Evolutionary conservation across 2,113 vertebrate species (phyloP), one percentile per base, ranked within the genome.

Genomic region (Procavia capensis): DNA sequence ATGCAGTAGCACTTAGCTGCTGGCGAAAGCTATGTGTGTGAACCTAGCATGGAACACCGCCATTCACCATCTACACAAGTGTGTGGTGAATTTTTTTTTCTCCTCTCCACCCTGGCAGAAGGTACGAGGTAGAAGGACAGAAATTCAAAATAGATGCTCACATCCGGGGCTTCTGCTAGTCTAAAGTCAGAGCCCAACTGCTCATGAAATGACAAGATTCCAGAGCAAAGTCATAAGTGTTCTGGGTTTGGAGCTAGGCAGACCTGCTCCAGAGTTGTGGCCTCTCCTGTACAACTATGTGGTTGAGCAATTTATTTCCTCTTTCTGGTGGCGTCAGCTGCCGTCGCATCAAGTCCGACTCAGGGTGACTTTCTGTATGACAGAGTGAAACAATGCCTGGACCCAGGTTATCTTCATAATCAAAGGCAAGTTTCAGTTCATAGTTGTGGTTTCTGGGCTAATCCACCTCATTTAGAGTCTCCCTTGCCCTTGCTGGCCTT

Each of bases 191-290:
- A 94, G 41, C 19, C 59, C 8, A 11, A n/a, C 31, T 25, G 45
- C 3, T 88, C 68, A 81, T 63, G 91, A 83, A 29, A 81, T 39
- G 6, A 41, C 76, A 66, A 72, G 29, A 20, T 20, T 16, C 4
- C 0, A n/a, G 64, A 54, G n/a, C 5, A 34, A 24, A 72, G 50
- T 1, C 0, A 0, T 1, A 6, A 45, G 78, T 45, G 29, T 27
- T 0, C 4, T 34, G 20, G 8, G 6, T 39, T 9, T 36, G 82
- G 82, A 57, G 50, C 13, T 39, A 10, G 45, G 59, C 9, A 0
- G 54, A 13, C 17, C 10, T 36, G 20, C 0, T 0, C 9, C 27
- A 9, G 36, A 1, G 31, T n/a, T 13, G 3, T 31, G 7, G 14
- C 0, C 5, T 41, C 31, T 3, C 10, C n/a, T n/a, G n/a, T 70